Base-by-base conservation (phyloP, 2,888 invertebrate species). In the Imbricaverruca yamaguchii region DNA sequence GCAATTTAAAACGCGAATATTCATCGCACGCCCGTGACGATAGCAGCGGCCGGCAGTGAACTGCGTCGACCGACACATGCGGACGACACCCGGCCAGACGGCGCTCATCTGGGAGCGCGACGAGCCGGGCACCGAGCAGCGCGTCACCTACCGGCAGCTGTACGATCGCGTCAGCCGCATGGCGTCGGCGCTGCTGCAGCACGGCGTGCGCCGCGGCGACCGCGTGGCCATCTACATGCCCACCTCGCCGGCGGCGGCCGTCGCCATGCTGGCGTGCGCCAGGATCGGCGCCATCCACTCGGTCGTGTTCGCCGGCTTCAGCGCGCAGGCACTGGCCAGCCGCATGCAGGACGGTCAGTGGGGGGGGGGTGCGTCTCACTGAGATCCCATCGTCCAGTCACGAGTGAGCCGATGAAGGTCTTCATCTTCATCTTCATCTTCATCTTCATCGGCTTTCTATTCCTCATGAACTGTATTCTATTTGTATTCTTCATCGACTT, bases 281-380 rank as follows among this genome's bases (percentile, higher is more conserved):
- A 85, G 89, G 61, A 89, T 89, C 80, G 89, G 89, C 13, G 89
- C 89, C 80, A 85, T 89, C 57, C 89, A 89, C 85, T 87, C 87
- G 81, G 88, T 89, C 15, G 88, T 89, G 57, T 89, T 89, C 85
- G 89, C 89, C 80, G 89, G 89, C 13, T 89, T 89, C 85, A 88
- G 89, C 83, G 85, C 89, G 8, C 88, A 89, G 81, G 88, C 89
- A 15, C 85, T 89, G 13, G 87, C 88, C 57, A 81, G 84, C 74
- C 83, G 84, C 67, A 82, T 84, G 59, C 81, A 81, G 23, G 83
- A 83, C 61, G 83, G 83, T 84, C 18, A 80, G 83, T 55, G 18
- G 39, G 6, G 25, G 10, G 39, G 8, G 11, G 25, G 15, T 80
- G 39, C 56, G 39, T 39, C 39, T 39, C 39, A 39, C 39, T 1